phyloP scores from a whole-genome alignment of 2,888 invertebrate genomes.

The Drosophila anomelani region DNA sequence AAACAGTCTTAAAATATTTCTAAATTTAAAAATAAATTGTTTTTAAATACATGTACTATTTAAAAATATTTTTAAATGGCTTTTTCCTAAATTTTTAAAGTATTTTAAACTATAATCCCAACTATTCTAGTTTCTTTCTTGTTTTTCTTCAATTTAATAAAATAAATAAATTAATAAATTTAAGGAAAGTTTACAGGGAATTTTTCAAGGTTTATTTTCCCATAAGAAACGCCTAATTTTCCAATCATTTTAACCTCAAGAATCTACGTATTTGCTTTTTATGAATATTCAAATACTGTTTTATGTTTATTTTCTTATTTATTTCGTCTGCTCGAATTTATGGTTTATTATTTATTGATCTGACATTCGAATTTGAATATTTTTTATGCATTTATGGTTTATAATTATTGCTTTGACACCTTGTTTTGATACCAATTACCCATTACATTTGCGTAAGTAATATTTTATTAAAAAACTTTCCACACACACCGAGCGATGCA shows the following conservation, averaged over 20 bases:
- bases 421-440: constrained; percentile 2
- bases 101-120: not conserved
- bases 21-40: not conserved
- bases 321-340: not conserved
- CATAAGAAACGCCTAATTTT: not conserved
- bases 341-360: constrained; percentile 20
- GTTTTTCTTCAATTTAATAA: not conserved
- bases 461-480: constrained; percentile 26
- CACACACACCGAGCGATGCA: not conserved
- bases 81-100: not conserved
- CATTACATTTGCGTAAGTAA: constrained; percentile 34
- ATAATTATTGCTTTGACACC: constrained; percentile 33
- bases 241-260: not conserved
- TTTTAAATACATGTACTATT: not conserved
- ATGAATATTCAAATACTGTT: constrained; percentile 16
- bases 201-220: not conserved
- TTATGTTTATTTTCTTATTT: constrained; percentile 21
- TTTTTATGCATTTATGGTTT: constrained; percentile 9
- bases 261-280: constrained; percentile 19
- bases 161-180: not conserved
- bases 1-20: not conserved
- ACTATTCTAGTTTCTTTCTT: not conserved
- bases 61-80: not conserved
- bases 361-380: constrained; percentile 23
- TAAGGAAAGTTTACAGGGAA: not conserved